Conservation (phyloP, 2,888 invertebrate genomes). For the Pyrrhia umbra region DNA sequence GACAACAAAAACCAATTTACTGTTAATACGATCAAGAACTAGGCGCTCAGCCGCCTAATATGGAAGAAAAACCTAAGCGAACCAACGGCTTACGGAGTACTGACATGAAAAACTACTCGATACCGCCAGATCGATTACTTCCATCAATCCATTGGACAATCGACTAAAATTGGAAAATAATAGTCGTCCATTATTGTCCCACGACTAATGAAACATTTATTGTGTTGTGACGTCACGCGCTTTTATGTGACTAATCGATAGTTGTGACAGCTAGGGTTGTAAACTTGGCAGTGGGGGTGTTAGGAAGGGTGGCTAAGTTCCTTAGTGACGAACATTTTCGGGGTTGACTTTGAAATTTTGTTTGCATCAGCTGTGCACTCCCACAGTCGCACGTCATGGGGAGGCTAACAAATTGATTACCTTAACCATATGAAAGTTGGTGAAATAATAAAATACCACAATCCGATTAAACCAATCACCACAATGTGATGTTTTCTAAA, state of each 20-base stretch:
- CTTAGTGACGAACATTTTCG: slow-evolving; percentile 1
- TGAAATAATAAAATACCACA: neutral
- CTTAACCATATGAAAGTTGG: neutral
- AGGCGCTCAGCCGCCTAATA: slow-evolving; percentile 17
- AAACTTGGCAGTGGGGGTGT: slow-evolving; percentile 71
- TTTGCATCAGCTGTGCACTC: slow-evolving; percentile 14
- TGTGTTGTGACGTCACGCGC: slow-evolving; percentile 75
- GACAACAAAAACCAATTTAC: slow-evolving; percentile 24
- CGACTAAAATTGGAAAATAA: slow-evolving; percentile 81
- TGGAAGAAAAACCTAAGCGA: slow-evolving; percentile 46
- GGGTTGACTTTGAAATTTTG: slow-evolving; percentile 30
- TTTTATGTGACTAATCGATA: slow-evolving; percentile 73
- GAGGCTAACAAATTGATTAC: neutral
- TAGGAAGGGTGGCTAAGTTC: slow-evolving; percentile 22
- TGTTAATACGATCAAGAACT: slow-evolving; percentile 6
- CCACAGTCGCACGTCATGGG: neutral
- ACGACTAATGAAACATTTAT: slow-evolving; percentile 78
- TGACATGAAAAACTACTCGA: slow-evolving; percentile 58
- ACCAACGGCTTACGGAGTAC: slow-evolving; percentile 61
- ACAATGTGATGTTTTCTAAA: neutral
- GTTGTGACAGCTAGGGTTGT: slow-evolving; percentile 58
- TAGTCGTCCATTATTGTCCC: slow-evolving; percentile 73
- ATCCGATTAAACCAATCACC: neutral
- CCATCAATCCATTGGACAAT: slow-evolving; percentile 69
- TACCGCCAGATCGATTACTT: slow-evolving; percentile 67